Evolutionary conservation across 1,140 invertebrate species (phyloP), one percentile per base, ranked within the genome.

Genomic region (Diorhabda carinulata): DNA sequence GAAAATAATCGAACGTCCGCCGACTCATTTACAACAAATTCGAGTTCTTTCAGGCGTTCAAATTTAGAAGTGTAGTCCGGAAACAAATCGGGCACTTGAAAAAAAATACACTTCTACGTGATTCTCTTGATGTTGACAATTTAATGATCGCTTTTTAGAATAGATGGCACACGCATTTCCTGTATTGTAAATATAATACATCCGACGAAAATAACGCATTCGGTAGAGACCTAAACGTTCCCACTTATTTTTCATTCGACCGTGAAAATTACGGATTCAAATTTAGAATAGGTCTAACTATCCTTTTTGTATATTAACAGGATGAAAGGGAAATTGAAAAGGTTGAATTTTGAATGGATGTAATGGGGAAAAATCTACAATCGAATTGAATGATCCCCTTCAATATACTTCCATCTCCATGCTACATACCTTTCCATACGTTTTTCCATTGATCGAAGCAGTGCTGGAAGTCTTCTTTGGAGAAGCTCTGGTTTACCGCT

Each of bases 101-200:
- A 25, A 25, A 25, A 25, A 25, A 62, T 62, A 43, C 41, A 43
- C 44, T 43, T 62, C 61, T 43, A 65, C 41, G 40, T 52, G 64
- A 65, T 58, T 47, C 64, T 65, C 47, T 65, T 65, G 64, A 65
- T 65, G 64, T 65, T 65, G 64, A 65, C 64, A 65, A 56, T 57
- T 65, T 65, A 65, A 65, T 65, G 64, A 65, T 65, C n/a, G 64
- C 47, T 52, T 65, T 57, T n/a, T 7, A 57, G 52, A 57, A 65
- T 57, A 25, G 64, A 65, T 65, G 64, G 64, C 47, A 57, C 47
- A 57, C 47, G 47, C 41, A 57, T 65, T 58, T 65, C 64, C 64
- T 56, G 64, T 65, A 57, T 57, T 65, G 9, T 57, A 58, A 45
- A 65, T 45, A 52, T 9, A 40, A 9, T 10, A 40, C 47, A 10